These are phyloP conservation scores for Chaetops frenatus DNA, from an alignment of 2,113 vertebrate genomes.

Conservation along the genomic window DNA sequence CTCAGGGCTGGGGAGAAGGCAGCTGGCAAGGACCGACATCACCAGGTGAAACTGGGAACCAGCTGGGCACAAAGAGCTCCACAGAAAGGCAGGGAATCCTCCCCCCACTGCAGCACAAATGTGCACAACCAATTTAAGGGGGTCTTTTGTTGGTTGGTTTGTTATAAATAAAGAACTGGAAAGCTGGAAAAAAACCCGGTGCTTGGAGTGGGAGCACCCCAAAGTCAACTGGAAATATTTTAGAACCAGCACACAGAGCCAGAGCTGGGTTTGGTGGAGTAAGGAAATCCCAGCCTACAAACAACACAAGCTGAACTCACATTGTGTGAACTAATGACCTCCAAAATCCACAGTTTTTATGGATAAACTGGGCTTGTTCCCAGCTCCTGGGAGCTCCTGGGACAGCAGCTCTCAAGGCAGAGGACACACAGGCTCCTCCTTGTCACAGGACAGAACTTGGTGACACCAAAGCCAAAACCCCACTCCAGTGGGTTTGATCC, in stretches of 20 bases:
- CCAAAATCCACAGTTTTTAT: background rate
- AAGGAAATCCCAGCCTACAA: background rate
- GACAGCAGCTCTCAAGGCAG: background rate
- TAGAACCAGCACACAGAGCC: background rate
- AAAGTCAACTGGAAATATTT: background rate
- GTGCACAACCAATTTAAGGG: rapidly evolving
- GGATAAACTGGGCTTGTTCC: background rate
- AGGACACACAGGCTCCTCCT: background rate
- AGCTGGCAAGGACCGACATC: rapidly evolving
- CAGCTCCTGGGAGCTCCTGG: background rate
- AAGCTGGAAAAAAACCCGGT: background rate
- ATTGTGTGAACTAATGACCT: background rate
- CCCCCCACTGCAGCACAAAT: background rate
- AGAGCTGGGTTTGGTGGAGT: rapidly evolving
- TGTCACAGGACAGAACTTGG: rapidly evolving
- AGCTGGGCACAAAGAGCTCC: rapidly evolving
- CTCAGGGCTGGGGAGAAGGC: rapidly evolving
- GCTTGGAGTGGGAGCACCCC: background rate
- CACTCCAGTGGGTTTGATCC: background rate
- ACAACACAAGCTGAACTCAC: background rate
- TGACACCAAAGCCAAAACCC: background rate
- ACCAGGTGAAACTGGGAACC: rapidly evolving
- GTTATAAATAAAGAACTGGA: background rate
- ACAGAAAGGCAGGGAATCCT: rapidly evolving
- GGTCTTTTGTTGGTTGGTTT: background rate